Conservation (phyloP, 92 coral and sea anemone species). For the Hydrozoanthus gracilis region DNA sequence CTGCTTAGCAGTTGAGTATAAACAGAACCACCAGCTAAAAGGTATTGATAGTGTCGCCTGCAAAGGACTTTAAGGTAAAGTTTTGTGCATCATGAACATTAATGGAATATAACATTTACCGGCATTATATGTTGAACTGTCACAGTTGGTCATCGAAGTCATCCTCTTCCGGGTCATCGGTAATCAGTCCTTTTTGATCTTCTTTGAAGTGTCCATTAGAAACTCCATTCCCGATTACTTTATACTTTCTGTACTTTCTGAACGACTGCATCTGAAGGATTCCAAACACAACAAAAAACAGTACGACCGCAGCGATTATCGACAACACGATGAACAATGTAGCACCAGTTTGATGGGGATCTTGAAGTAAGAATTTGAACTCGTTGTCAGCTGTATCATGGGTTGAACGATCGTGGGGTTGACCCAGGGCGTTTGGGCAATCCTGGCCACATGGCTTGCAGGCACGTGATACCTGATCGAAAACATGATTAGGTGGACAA, state of each 20-base stretch:
- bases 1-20: too few relatives aligned
- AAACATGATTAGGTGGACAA: slow-evolving; percentile 69
- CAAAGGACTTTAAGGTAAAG: too few relatives aligned
- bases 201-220: slow-evolving; percentile 36
- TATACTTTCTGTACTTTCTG: slow-evolving; percentile 21
- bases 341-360: slow-evolving; percentile 59
- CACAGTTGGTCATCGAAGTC: slow-evolving; percentile 4
- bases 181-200: slow-evolving; percentile 12
- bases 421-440: slow-evolving; percentile 57
- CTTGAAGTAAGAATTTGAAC: slow-evolving; percentile 61
- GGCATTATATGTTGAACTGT: neutral
- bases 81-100: too few relatives aligned
- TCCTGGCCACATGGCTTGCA: slow-evolving; percentile 76
- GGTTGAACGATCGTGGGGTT: slow-evolving; percentile 72
- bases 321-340: slow-evolving; percentile 59
- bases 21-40: too few relatives aligned
- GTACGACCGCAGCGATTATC: slow-evolving; percentile 51
- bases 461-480: slow-evolving; percentile 62
- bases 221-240: slow-evolving; percentile 17
- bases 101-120: too few relatives aligned
- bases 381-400: slow-evolving; percentile 58
- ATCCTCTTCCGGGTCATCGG: slow-evolving; percentile 26
- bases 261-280: slow-evolving; percentile 71
- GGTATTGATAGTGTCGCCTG: too few relatives aligned
- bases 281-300: slow-evolving; percentile 73